These are phyloP conservation scores for Solea solea DNA, from an alignment of 2,113 vertebrate species.

Conservation along the genomic window DNA sequence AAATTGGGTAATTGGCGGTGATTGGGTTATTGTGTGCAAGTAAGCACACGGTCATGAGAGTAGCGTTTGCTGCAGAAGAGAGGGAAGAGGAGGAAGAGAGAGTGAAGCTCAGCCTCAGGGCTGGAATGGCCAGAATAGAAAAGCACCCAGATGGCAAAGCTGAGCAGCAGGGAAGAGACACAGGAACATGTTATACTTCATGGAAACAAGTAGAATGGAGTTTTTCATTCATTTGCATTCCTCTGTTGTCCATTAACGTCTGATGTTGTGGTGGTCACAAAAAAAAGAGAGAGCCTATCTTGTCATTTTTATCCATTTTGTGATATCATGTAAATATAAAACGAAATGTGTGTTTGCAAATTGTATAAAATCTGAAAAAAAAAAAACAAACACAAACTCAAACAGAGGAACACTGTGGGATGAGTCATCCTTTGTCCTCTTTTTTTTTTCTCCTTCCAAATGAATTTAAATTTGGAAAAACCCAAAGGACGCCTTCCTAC, in stretches of 20 bases:
- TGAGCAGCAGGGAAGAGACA: conserved; percentile 23
- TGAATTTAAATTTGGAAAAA: conserved; percentile 1
- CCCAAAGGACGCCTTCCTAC: not conserved
- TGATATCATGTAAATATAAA: not conserved
- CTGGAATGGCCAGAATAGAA: conserved; percentile 43
- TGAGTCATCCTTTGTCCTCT: not conserved
- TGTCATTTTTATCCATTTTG: not conserved
- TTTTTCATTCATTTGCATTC: conserved; percentile 4
- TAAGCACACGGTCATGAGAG: conserved; percentile 27
- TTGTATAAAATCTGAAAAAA: too few species aligned
- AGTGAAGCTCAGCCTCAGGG: conserved; percentile 28
- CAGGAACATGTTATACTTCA: conserved; percentile 23
- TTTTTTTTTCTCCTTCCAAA: not conserved
- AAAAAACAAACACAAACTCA: not conserved
- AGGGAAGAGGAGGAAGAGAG: not conserved
- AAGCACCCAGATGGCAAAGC: conserved; percentile 47
- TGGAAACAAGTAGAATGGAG: conserved; percentile 7
- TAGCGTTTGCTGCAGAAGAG: not conserved
- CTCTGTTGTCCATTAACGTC: not conserved
- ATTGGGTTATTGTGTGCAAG: conserved; percentile 23
- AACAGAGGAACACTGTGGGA: too few species aligned
- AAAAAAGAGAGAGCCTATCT: not conserved
- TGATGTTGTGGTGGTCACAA: not conserved
- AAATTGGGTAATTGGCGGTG: conserved; percentile 29
- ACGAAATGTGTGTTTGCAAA: not conserved